Percentiles rank a stretch among this genome's conserved stretches.
These are phyloP conservation scores for Trachelus tabidus DNA, from an alignment of 2,888 invertebrate genomes.

Conservation along the genomic window DNA sequence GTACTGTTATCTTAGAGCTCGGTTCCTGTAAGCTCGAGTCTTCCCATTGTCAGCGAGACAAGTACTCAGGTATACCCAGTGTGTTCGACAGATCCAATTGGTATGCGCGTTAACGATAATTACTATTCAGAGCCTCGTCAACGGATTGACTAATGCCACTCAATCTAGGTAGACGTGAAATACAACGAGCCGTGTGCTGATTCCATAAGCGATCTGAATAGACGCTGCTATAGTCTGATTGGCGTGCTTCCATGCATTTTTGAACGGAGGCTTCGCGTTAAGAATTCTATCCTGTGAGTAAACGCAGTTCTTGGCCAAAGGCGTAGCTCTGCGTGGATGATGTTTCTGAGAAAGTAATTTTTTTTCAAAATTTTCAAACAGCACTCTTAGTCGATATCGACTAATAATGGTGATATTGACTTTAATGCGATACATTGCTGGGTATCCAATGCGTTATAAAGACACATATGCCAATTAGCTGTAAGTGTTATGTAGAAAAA, in stretches of 20 bases:
- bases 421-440: not conserved
- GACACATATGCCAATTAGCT: not conserved
- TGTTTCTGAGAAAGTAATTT: not conserved
- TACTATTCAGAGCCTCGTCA: not conserved
- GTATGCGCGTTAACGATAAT: not conserved
- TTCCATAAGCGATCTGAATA: slow-evolving; percentile 11
- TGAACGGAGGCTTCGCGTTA: slow-evolving; percentile 13
- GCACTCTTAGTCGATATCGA: not conserved
- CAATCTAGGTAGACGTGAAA: not conserved
- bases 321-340: slow-evolving; percentile 8
- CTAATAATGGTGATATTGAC: not conserved
- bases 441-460: not conserved
- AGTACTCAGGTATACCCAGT: not conserved
- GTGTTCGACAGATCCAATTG: not conserved
- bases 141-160: not conserved
- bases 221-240: slow-evolving; percentile 21
- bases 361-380: not conserved
- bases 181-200: not conserved
- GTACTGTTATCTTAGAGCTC: not conserved
- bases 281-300: slow-evolving; percentile 25
- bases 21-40: not conserved
- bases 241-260: slow-evolving; percentile 27
- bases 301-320: slow-evolving; percentile 13
- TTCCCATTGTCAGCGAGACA: not conserved
- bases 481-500: not conserved